A percentile compares a stretch with the other conserved stretches of the same genome.
These are phyloP conservation scores for Cirrhinus mrigala DNA, from an alignment of 2,797 vertebrate species.

Conservation along the genomic window DNA sequence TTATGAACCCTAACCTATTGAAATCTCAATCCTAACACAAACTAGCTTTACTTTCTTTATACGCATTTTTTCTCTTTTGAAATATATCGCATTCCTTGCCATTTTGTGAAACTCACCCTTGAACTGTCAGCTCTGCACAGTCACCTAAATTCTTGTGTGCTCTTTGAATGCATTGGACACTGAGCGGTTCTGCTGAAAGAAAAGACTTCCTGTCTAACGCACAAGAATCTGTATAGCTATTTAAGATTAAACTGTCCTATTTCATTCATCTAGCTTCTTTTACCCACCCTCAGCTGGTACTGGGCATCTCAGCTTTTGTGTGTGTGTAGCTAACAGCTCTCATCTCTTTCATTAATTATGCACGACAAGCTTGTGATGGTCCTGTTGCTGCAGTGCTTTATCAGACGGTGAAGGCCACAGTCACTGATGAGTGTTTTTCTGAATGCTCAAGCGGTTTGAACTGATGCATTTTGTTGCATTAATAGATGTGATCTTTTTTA, in stretches of 20 bases:
- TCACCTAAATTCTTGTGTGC: neutral
- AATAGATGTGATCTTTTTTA: constrained; percentile 1
- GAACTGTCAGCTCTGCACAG: neutral
- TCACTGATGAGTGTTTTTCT: constrained; percentile 27
- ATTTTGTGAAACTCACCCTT: neutral
- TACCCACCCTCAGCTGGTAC: constrained; percentile 45
- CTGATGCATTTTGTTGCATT: constrained; percentile 19
- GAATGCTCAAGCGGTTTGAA: constrained; percentile 26
- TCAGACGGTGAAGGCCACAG: constrained; percentile 45
- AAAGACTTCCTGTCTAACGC: constrained; percentile 1
- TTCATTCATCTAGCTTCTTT: constrained; percentile 56
- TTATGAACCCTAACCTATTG: neutral
- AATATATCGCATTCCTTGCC: neutral
- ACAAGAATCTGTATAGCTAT: neutral
- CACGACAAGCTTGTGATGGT: constrained; percentile 51
- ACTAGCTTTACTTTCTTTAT: neutral
- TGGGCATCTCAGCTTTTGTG: neutral
- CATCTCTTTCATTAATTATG: constrained; percentile 57
- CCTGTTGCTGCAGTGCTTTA: constrained; percentile 37
- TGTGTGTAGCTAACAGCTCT: constrained; percentile 40
- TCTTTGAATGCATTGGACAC: neutral
- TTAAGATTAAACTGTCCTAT: constrained; percentile 11
- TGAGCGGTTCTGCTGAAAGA: neutral
- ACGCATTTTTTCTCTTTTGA: neutral
- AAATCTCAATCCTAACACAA: neutral